Evolutionary conservation across 2,113 vertebrate genomes (phyloP).

Genomic region (Theristicus caerulescens): DNA sequence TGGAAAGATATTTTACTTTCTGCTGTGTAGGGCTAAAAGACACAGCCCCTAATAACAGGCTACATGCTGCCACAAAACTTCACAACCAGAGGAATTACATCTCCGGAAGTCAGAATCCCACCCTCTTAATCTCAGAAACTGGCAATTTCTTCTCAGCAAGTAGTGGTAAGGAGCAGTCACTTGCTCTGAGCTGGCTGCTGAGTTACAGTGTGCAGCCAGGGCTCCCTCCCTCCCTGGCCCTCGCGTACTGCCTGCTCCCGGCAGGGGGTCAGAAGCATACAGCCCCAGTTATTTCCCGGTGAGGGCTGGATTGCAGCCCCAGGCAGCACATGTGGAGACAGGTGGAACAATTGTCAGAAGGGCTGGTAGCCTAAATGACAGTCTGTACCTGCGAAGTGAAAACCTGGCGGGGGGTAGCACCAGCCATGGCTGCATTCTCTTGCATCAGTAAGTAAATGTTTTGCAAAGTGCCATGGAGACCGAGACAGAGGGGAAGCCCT

Average conservation of each 20-base stretch:
- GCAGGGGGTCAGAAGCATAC: neutral
- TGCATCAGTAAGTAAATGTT: neutral
- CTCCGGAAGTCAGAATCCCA: neutral
- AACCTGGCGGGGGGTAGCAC: neutral
- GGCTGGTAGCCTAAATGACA: neutral
- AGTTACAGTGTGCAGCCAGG: fast-evolving
- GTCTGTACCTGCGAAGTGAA: neutral
- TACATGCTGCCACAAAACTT: neutral
- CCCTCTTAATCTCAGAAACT: neutral
- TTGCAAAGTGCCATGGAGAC: neutral
- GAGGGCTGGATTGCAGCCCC: neutral
- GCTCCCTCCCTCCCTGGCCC: fast-evolving
- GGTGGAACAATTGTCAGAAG: neutral
- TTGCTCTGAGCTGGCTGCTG: fast-evolving
- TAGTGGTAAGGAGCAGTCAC: fast-evolving
- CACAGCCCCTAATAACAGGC: neutral
- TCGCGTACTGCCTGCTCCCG: fast-evolving
- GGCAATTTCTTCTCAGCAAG: neutral
- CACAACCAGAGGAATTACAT: neutral
- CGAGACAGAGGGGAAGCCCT: neutral
- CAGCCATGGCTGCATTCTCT: neutral
- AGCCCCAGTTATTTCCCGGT: fast-evolving
- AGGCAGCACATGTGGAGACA: neutral
- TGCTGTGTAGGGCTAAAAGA: neutral
- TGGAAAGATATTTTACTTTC: neutral